Conservation (phyloP, 2,113 vertebrate species). For the Sorex araneus region DNA sequence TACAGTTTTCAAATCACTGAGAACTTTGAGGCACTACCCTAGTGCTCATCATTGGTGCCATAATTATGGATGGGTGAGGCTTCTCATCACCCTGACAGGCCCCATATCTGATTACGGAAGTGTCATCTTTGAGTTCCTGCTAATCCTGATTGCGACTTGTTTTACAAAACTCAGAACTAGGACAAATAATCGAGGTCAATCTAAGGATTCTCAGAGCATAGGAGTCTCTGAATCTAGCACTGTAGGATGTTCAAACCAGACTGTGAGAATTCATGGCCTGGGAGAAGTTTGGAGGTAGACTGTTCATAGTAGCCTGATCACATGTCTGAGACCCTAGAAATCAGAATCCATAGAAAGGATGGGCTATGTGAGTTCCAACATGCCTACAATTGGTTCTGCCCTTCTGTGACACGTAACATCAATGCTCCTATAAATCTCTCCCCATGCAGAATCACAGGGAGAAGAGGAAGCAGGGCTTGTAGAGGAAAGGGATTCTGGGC, state of each 20-base stretch:
- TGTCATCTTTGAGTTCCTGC: not conserved
- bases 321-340: conserved; percentile 27
- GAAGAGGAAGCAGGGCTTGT: not conserved
- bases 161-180: not conserved
- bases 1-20: conserved; percentile 12
- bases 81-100: conserved; percentile 59
- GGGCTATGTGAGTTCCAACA: not conserved
- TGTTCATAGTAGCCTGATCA: conserved; percentile 35
- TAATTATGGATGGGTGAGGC: conserved; percentile 26
- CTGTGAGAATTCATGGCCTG: not conserved
- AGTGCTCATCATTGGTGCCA: not conserved
- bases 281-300: conserved; percentile 11
- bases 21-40: conserved; percentile 39
- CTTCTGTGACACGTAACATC: not conserved
- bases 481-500: not conserved
- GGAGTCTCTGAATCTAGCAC: not conserved
- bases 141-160: conserved; percentile 1
- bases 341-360: not conserved
- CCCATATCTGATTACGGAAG: not conserved
- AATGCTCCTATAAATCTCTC: not conserved
- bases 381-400: not conserved
- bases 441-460: not conserved
- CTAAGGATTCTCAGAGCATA: not conserved
- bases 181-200: not conserved
- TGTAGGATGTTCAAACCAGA: not conserved